Evolutionary conservation across 2,888 invertebrate species (phyloP).

Genomic region (Eupithecia inturbata): DNA sequence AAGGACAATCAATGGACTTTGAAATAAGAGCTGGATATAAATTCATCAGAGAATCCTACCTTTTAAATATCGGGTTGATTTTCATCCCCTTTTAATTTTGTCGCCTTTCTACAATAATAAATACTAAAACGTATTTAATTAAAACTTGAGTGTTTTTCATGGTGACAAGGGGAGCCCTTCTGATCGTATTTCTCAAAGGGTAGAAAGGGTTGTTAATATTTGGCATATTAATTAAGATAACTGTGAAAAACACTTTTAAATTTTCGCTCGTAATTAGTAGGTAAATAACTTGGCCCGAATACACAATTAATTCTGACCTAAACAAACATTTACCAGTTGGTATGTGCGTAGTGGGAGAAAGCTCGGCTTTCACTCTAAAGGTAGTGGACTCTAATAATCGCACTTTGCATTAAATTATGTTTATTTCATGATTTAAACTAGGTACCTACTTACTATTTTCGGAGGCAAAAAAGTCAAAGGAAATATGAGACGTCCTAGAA

Average conservation of each 20-base stretch:
- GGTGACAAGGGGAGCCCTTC: conserved; percentile 46
- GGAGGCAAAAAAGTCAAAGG: no score
- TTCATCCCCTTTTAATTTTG: conserved; percentile 54
- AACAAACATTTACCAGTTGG: conserved; percentile 3
- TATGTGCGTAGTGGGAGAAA: not conserved
- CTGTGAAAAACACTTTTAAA: conserved; percentile 32
- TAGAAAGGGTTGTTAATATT: conserved; percentile 39
- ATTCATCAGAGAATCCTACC: conserved; percentile 16
- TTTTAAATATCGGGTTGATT: conserved; percentile 55
- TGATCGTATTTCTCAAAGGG: conserved; percentile 46
- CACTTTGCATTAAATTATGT: not conserved
- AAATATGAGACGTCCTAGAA: not conserved
- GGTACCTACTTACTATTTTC: not conserved
- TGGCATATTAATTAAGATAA: conserved; percentile 45
- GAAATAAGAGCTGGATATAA: conserved; percentile 4
- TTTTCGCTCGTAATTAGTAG: conserved; percentile 26
- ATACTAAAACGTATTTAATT: conserved; percentile 58
- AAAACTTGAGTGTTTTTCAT: conserved; percentile 51
- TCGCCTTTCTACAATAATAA: conserved; percentile 53
- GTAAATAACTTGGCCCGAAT: conserved; percentile 64
- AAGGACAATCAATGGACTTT: not conserved
- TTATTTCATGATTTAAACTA: not conserved
- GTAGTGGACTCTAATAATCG: not conserved
- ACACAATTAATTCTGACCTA: conserved; percentile 49
- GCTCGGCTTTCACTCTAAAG: not conserved